Conservation (phyloP, 2,113 vertebrate genomes). For the Meleagris gallopavo region DNA sequence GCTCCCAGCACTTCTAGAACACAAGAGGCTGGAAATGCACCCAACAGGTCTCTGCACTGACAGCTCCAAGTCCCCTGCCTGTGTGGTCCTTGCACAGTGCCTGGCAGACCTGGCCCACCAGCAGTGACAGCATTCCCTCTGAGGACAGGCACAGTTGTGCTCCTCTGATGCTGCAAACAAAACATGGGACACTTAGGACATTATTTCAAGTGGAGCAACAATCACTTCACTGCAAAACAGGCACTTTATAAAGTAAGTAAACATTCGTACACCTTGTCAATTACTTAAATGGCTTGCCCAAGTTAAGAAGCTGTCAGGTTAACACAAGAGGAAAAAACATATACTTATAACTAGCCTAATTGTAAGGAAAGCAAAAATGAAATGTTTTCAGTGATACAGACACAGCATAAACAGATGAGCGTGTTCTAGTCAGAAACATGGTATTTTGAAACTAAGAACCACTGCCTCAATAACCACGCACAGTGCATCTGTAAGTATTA, state of each 20-base stretch:
- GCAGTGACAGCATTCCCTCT: accelerated
- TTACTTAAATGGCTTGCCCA: background rate
- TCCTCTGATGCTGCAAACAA: accelerated
- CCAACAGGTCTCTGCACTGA: background rate
- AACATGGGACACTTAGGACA: background rate
- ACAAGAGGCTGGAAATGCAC: background rate
- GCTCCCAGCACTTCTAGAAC: background rate
- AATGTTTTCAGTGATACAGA: background rate
- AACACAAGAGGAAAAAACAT: background rate
- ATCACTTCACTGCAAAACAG: background rate
- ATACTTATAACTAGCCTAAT: background rate
- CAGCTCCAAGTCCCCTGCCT: background rate
- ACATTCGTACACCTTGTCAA: background rate
- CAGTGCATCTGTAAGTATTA: background rate
- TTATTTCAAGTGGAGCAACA: background rate
- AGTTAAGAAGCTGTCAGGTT: background rate
- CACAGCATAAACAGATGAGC: background rate
- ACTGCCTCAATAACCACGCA: background rate
- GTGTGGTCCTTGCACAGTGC: accelerated
- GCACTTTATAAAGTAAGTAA: background rate
- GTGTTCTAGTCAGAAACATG: background rate
- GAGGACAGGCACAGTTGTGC: background rate
- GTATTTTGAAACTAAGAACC: background rate
- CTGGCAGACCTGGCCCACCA: background rate
- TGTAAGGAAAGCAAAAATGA: background rate